These are phyloP conservation scores for Bombus breviceps DNA, from an alignment of 1,140 invertebrate species.

Conservation along the genomic window DNA sequence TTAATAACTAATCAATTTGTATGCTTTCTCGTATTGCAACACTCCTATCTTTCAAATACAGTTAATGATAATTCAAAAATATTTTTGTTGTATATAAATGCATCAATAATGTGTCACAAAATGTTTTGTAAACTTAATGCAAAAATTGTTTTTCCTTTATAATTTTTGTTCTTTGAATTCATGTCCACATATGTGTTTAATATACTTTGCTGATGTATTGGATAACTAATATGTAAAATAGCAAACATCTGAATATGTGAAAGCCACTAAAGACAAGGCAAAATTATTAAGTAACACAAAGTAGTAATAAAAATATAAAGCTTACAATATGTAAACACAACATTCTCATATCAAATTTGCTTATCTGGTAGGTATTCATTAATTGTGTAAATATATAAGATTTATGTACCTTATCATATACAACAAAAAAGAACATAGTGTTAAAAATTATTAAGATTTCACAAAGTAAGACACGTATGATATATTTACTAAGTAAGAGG, in stretches of 20 bases:
- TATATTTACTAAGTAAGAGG: slow-evolving; percentile 6
- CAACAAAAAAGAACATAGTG: neutral
- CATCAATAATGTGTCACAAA: neutral
- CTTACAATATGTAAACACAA: slow-evolving; percentile 17
- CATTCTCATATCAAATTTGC: slow-evolving; percentile 18
- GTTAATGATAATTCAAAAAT: neutral
- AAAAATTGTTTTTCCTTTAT: neutral
- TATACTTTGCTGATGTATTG: slow-evolving; percentile 74
- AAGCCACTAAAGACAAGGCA: slow-evolving; percentile 49
- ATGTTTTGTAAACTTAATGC: neutral
- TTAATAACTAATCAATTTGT: slow-evolving; percentile 42
- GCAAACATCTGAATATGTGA: slow-evolving; percentile 42
- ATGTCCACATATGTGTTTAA: neutral
- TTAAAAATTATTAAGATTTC: slow-evolving; percentile 20
- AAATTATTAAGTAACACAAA: slow-evolving; percentile 33
- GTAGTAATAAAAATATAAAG: slow-evolving; percentile 40
- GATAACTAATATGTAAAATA: slow-evolving; percentile 74
- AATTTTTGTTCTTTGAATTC: neutral
- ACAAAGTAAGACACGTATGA: neutral
- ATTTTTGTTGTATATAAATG: neutral
- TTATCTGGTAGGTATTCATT: neutral
- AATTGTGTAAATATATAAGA: neutral
- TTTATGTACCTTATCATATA: neutral
- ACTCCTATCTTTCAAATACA: neutral
- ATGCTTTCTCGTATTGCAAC: slow-evolving; percentile 8